These are phyloP conservation scores for Drosophila lini DNA, from an alignment of 1,140 invertebrate species.

Conservation along the genomic window DNA sequence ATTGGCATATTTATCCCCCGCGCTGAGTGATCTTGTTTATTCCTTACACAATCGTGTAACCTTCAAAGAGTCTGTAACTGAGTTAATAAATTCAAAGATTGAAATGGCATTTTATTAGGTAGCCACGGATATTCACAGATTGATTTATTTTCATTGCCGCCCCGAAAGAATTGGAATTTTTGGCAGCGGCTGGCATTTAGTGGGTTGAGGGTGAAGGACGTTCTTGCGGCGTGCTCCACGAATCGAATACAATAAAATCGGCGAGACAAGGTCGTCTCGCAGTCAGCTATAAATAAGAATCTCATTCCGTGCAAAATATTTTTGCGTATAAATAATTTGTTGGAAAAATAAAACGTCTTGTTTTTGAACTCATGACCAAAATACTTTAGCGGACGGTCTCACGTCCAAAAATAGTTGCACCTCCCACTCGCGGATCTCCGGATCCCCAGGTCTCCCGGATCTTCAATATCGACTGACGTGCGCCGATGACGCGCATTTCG, in stretches of 20 bases:
- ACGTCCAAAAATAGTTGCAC: conserved; percentile 70
- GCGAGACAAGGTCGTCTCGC: conserved; percentile 73
- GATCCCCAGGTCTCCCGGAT: conserved; percentile 11
- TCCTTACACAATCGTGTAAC: conserved; percentile 13
- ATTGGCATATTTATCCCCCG: conserved; percentile 11
- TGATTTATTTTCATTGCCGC: conserved; percentile 39
- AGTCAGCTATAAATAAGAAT: conserved; percentile 68
- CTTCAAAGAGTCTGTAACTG: conserved; percentile 14
- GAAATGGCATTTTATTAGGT: conserved; percentile 23
- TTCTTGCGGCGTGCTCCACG: conserved; percentile 64
- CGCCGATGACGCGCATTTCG: conserved; percentile 70
- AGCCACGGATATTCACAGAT: conserved; percentile 2
- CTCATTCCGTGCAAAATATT: conserved; percentile 65
- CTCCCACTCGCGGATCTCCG: conserved; percentile 20
- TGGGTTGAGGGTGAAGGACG: conserved; percentile 77
- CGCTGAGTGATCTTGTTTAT: conserved; percentile 36
- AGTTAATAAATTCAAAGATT: conserved; percentile 11
- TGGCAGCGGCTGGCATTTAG: conserved; percentile 47
- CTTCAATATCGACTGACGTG: conserved; percentile 59
- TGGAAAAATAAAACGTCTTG: conserved; percentile 72
- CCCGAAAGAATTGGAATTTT: conserved; percentile 44
- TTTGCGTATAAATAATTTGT: conserved; percentile 75
- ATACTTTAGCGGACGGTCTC: conserved; percentile 75
- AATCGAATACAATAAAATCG: conserved; percentile 30
- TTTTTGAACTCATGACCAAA: conserved; percentile 79